These are phyloP conservation scores for Pseudomyrmex pallidus DNA, from an alignment of 1,140 invertebrate species.

Conservation along the genomic window DNA sequence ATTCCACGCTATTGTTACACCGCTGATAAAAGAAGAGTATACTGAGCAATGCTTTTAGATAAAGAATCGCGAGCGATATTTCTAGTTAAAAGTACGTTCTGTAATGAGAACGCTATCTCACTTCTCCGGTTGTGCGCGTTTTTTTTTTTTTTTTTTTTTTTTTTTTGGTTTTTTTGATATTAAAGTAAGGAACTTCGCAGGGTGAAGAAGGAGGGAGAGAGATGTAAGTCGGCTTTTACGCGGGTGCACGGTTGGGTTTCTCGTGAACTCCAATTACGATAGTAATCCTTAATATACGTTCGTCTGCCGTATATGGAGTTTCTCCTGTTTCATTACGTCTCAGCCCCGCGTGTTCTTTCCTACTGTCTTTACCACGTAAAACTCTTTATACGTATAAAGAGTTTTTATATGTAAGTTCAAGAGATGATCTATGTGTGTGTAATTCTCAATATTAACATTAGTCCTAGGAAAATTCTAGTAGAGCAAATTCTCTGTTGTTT, in stretches of 20 bases:
- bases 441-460: not conserved
- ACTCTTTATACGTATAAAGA: too few species aligned
- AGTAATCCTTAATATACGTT: conserved; percentile 62
- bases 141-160: too few species aligned
- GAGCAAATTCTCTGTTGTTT: too few species aligned
- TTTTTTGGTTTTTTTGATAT: conserved; percentile 40
- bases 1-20: not conserved
- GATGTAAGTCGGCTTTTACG: conserved; percentile 61
- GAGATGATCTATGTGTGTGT: not conserved
- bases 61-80: not conserved
- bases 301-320: conserved; percentile 7
- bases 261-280: conserved; percentile 61
- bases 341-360: too few species aligned
- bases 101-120: not conserved
- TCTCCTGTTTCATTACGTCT: not conserved
- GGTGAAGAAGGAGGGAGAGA: too few species aligned
- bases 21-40: not conserved
- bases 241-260: conserved; percentile 31
- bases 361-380: too few species aligned
- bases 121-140: too few species aligned
- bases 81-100: not conserved
- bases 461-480: not conserved
- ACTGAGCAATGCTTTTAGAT: not conserved
- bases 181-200: conserved; percentile 44
- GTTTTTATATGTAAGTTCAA: too few species aligned